phyloP scores from a whole-genome alignment of 2,888 invertebrate genomes.

The Polyploca ridens region DNA sequence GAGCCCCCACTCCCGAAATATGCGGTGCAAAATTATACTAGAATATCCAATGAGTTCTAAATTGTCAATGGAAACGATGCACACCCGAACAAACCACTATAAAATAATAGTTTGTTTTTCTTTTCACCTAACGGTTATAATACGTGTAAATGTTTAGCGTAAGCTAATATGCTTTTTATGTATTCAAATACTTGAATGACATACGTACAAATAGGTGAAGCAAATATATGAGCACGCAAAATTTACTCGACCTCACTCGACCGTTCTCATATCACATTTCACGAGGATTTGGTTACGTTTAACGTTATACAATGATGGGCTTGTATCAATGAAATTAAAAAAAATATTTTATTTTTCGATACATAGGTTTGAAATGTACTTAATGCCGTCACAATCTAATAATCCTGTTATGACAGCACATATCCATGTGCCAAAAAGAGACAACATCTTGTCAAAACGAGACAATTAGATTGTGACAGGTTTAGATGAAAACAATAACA shows the following conservation, averaged over 20 bases:
- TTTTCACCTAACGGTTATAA: not conserved
- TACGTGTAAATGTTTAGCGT: not conserved
- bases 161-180: not conserved
- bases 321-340: not conserved
- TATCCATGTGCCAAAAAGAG: no score
- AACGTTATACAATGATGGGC: not conserved
- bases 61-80: not conserved
- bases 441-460: no score
- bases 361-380: no score
- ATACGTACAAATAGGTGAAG: not conserved
- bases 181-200: conserved; percentile 10
- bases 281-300: not conserved
- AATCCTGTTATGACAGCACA: no score
- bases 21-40: not conserved
- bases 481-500: no score
- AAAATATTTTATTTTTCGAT: no score
- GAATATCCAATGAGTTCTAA: not conserved
- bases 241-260: conserved; percentile 5
- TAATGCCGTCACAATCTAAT: no score
- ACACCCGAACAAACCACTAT: not conserved
- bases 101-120: not conserved
- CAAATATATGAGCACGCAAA: conserved; percentile 6
- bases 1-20: no score
- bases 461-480: no score
- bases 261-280: not conserved